Evolutionary conservation across 2,888 invertebrate genomes (phyloP).

Genomic region (Pristionchus maxplancki): DNA sequence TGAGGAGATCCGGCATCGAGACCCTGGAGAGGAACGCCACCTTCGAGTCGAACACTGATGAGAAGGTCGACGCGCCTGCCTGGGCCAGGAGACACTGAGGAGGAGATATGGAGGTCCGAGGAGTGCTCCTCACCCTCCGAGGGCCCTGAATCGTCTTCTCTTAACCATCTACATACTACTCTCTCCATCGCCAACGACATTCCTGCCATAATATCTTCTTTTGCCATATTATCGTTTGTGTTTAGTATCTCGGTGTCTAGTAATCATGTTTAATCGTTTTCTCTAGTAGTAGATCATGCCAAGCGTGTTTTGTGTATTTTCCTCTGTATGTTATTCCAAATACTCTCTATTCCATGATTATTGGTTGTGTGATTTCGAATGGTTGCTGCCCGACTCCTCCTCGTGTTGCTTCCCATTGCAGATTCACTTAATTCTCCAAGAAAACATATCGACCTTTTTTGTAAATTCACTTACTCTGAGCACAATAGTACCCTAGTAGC

Average conservation of each 20-base stretch:
- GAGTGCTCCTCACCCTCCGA: constrained; percentile 40
- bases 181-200: neutral
- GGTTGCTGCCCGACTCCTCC: constrained; percentile 41
- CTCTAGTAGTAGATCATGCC: constrained; percentile 8
- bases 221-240: constrained; percentile 36
- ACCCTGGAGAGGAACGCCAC: constrained; percentile 61
- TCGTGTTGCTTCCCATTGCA: neutral
- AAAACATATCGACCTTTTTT: neutral
- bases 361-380: constrained; percentile 25
- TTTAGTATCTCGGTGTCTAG: constrained; percentile 24
- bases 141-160: neutral
- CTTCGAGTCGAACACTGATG: constrained; percentile 55
- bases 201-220: neutral
- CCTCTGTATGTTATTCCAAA: neutral
- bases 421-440: constrained; percentile 22
- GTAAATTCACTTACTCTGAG: constrained; percentile 28
- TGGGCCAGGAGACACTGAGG: constrained; percentile 63
- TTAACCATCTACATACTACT: neutral
- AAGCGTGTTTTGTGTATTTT: constrained; percentile 25
- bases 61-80: constrained; percentile 61
- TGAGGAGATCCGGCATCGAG: constrained; percentile 66
- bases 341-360: constrained; percentile 35
- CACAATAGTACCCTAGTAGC: constrained; percentile 23
- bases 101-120: neutral
- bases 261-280: neutral